Conservation (phyloP, 2,113 vertebrate species). For the Orthonyx spaldingii region DNA sequence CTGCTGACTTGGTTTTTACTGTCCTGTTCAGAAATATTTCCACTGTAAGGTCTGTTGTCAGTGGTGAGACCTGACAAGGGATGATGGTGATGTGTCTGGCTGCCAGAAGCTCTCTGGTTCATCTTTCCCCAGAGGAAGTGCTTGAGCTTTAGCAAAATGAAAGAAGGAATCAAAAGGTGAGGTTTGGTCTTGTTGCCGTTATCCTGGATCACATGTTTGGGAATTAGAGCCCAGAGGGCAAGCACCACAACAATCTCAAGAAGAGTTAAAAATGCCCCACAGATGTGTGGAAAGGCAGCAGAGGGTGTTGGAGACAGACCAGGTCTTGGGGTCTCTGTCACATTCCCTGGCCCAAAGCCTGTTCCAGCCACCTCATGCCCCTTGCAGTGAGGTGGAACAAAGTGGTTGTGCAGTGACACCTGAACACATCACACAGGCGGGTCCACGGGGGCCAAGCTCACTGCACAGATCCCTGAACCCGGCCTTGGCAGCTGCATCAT, state of each 20-base stretch:
- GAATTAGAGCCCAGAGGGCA: neutral
- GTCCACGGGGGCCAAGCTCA: rapidly evolving
- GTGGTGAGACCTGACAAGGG: neutral
- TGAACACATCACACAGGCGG: neutral
- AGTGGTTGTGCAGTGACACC: neutral
- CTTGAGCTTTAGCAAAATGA: neutral
- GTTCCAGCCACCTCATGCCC: rapidly evolving
- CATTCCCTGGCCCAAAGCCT: neutral
- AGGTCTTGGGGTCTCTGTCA: neutral
- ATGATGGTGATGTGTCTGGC: neutral
- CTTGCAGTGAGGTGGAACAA: rapidly evolving
- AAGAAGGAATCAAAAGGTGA: neutral
- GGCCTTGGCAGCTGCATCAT: rapidly evolving
- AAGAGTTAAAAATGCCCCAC: neutral
- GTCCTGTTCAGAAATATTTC: neutral
- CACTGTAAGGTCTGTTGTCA: neutral
- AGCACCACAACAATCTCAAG: neutral
- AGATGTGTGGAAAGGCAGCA: neutral
- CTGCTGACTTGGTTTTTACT: neutral
- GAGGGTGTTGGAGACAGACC: neutral
- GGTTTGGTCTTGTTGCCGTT: neutral
- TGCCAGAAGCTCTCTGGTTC: neutral
- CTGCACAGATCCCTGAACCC: neutral
- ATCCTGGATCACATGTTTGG: neutral
- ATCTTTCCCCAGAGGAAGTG: neutral